phyloP scores from a whole-genome alignment of 1,140 invertebrate genomes.

The Xylocopa sonorina region DNA sequence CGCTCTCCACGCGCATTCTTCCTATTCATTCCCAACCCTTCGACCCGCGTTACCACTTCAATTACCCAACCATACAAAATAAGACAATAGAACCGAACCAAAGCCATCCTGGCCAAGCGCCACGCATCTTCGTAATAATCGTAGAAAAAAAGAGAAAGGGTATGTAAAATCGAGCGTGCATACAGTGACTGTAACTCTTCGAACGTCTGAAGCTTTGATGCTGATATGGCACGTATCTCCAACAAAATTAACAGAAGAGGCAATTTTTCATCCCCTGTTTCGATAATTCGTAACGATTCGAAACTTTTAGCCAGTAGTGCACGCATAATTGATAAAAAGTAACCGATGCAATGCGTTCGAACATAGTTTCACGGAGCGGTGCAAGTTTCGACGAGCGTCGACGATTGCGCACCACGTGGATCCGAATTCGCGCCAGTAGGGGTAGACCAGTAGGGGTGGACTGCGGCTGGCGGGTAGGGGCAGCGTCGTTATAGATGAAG shows the following conservation, averaged over 20 bases:
- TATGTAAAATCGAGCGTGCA: conserved; percentile 21
- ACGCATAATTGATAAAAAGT: too few relatives aligned
- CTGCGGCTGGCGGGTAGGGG: conserved; percentile 27
- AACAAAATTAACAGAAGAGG: too few relatives aligned
- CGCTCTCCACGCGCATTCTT: not conserved
- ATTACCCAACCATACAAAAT: not conserved
- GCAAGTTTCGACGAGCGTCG: conserved; percentile 16
- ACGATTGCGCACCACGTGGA: conserved; percentile 74
- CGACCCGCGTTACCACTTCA: not conserved
- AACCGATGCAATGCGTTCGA: too few relatives aligned
- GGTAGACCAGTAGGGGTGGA: conserved; percentile 31
- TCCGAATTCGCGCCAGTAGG: conserved; percentile 51
- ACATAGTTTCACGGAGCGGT: too few relatives aligned
- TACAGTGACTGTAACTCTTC: not conserved
- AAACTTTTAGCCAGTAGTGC: too few relatives aligned
- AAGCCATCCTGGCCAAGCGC: too few relatives aligned
- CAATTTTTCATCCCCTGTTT: too few relatives aligned
- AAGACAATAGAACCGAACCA: not conserved
- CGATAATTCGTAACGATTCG: too few relatives aligned
- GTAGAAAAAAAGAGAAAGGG: not conserved
- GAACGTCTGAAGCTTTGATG: too few relatives aligned
- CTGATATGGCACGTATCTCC: too few relatives aligned
- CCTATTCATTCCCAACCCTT: too few relatives aligned
- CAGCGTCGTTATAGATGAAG: not conserved
- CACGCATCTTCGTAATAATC: too few relatives aligned